phyloP scores from a whole-genome alignment of 2,797 vertebrate genomes.

The Pangasius sanitwongsei region DNA sequence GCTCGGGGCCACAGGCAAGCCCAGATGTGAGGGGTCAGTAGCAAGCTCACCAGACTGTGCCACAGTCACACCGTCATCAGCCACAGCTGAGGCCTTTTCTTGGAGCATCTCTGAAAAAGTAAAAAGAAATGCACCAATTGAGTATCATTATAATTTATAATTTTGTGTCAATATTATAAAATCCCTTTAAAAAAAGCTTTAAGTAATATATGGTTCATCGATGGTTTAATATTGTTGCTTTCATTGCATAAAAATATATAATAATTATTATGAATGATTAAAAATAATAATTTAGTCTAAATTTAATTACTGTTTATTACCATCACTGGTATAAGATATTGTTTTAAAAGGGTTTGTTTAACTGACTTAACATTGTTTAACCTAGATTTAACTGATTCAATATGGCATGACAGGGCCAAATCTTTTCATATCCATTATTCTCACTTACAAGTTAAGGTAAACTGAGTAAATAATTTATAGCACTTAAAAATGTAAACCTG shows the following conservation, averaged over 20 bases:
- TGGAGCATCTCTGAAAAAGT: conserved; percentile 91
- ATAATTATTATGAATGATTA: not conserved
- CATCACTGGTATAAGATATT: not conserved
- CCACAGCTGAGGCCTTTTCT: conserved; percentile 91
- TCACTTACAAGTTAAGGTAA: not conserved
- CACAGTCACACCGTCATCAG: conserved; percentile 84
- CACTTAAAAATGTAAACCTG: not conserved
- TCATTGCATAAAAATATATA: not conserved
- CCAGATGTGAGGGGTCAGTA: conserved; percentile 78
- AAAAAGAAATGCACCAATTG: not conserved
- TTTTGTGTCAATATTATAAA: not conserved
- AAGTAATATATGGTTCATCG: not conserved
- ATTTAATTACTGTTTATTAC: not conserved
- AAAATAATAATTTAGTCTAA: not conserved
- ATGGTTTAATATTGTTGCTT: not conserved
- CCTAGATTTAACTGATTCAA: conserved; percentile 2
- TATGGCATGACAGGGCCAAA: not conserved
- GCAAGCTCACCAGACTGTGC: conserved; percentile 75
- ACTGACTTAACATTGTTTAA: not conserved
- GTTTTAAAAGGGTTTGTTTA: not conserved
- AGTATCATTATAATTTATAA: not conserved
- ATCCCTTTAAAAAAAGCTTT: not conserved
- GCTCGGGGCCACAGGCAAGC: conserved; percentile 77
- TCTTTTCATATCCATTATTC: not conserved
- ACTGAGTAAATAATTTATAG: conserved; percentile 1